phyloP scores from a whole-genome alignment of 2,113 vertebrate species.

The Abramis brama region DNA sequence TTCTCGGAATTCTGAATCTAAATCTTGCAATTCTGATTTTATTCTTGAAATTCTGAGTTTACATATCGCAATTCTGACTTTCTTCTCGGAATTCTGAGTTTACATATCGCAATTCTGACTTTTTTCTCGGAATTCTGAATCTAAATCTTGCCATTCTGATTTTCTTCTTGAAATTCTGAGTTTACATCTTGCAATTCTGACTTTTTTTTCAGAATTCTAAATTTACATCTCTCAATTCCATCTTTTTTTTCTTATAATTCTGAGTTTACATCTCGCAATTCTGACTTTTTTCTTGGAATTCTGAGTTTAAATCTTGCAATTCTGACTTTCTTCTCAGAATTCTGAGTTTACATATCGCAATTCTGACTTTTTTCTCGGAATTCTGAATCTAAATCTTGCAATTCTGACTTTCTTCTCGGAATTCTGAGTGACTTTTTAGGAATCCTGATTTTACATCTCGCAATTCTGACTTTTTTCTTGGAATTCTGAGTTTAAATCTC shows the following conservation, averaged over 20 bases:
- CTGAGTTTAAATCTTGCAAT: too few relatives aligned
- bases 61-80: fast-evolving
- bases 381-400: background rate
- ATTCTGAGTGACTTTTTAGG: background rate
- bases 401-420: background rate
- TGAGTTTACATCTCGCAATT: background rate
- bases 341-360: fast-evolving
- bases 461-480: background rate
- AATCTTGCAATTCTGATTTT: too few relatives aligned
- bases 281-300: too few relatives aligned
- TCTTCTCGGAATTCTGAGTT: too few relatives aligned
- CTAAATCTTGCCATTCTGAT: fast-evolving
- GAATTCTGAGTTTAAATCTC: background rate
- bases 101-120: background rate
- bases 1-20: background rate
- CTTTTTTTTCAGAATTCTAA: too few relatives aligned
- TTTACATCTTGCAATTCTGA: background rate
- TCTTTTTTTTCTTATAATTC: background rate
- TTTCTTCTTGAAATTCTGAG: too few relatives aligned
- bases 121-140: background rate
- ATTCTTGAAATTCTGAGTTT: background rate
- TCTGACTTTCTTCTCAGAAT: background rate
- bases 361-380: background rate
- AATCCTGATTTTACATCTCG: background rate
- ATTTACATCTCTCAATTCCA: background rate